These are phyloP conservation scores for Tanytarsus gracilentus DNA, from an alignment of 2,888 invertebrate species.

Conservation along the genomic window DNA sequence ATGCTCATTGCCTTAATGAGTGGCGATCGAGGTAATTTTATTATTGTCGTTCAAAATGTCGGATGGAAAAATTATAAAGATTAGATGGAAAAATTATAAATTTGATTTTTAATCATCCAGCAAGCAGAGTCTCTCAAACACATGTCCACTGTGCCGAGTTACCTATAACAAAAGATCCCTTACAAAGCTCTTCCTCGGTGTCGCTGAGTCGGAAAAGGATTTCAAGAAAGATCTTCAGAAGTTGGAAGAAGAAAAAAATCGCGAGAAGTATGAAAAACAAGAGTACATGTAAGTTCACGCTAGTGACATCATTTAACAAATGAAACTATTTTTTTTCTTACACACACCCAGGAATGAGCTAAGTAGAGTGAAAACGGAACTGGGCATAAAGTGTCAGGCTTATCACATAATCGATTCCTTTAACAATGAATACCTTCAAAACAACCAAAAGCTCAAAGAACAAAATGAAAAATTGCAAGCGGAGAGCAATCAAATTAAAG, in stretches of 20 bases:
- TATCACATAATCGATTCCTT: not conserved
- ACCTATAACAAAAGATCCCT: not conserved
- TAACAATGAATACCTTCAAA: not conserved
- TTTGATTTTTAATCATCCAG: too few relatives aligned
- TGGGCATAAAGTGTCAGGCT: constrained; percentile 6
- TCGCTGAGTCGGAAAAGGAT: not conserved
- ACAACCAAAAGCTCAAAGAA: not conserved
- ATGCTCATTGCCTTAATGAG: too few relatives aligned
- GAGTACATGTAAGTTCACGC: not conserved
- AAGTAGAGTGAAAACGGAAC: not conserved
- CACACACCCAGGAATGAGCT: not conserved
- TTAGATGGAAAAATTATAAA: too few relatives aligned
- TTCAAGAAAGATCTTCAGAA: not conserved
- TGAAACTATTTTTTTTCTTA: too few relatives aligned
- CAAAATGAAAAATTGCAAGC: not conserved
- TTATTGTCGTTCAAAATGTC: too few relatives aligned
- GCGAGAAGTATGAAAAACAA: not conserved
- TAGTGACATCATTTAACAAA: not conserved
- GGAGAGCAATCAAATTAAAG: not conserved
- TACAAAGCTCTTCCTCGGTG: not conserved
- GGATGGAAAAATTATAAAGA: too few relatives aligned
- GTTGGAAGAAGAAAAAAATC: not conserved
- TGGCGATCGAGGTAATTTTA: too few relatives aligned
- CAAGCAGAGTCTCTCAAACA: not conserved
- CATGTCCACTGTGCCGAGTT: constrained; percentile 18